Base-by-base conservation (phyloP, 2,888 invertebrate genomes). In the Eurytoma californica region DNA sequence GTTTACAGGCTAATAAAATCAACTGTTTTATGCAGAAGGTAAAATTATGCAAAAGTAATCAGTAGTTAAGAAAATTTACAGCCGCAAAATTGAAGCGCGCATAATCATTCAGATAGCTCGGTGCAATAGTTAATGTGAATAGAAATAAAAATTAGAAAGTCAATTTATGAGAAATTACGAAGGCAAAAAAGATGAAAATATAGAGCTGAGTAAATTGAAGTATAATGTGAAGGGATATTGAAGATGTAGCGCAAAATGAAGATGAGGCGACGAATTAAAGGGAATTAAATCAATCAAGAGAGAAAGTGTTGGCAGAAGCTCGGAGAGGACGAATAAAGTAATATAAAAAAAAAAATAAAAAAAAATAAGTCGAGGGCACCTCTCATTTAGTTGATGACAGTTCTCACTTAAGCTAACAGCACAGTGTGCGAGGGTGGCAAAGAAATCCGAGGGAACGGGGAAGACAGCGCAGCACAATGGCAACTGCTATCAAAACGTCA, bases 351-450 rank as follows among this genome's bases (percentile, higher is more conserved):
- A 12, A 39, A n/a, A 57, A 49, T 0, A 5, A 20, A 60, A 14
- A 14, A 60, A 39, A 63, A 16, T 24, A 61, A 18, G 24, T n/a
- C 24, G n/a, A 55, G 49, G 55, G 47, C 3, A 63, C n/a, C 16
- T 28, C 14, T 67, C 39, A 69, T 73, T 73, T 30, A 57, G 51
- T n/a, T 70, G 76, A 81, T 77, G 70, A 76, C 70, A 72, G 72
- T 72, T 81, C 49, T 39, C 51, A 77, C 77, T 77, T 51, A n/a
- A 66, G 18, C 55, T 47, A 72, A 77, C 53, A 75, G 28, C 66
- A 39, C 14, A 18, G 14, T 60, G 47, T 18, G 57, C 66, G 68
- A 68, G 51, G 47, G 66, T 77, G 66, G 51, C 53, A 24, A 73
- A 67, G 65, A 39, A 72, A 66, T 47, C 57, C 24, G 49, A 53